Evolutionary conservation across 2,888 invertebrate genomes (phyloP).

Genomic region (Keiferia lycopersicella): DNA sequence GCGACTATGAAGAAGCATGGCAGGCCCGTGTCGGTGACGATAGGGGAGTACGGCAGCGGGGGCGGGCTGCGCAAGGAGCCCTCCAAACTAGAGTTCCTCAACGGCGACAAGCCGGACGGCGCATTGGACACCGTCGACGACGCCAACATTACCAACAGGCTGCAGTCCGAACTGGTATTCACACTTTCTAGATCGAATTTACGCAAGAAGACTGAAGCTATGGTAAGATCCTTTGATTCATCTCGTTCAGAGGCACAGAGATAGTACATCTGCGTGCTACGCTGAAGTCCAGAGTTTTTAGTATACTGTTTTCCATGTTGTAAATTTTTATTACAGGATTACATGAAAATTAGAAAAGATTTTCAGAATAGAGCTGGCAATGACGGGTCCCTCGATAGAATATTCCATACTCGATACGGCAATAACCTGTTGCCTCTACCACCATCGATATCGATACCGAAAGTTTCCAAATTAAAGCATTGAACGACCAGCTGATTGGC

Average conservation of each 20-base stretch:
- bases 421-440: constrained; percentile 74
- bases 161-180: constrained; percentile 87
- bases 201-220: constrained; percentile 85
- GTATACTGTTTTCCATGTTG: background rate
- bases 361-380: constrained; percentile 50
- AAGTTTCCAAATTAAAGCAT: constrained; percentile 56
- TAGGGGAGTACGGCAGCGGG: constrained; percentile 84
- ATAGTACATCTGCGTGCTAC: no score
- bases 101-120: constrained; percentile 67
- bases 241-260: background rate
- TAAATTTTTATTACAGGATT: constrained; percentile 61
- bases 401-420: constrained; percentile 76
- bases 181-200: constrained; percentile 90
- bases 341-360: constrained; percentile 38
- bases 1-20: constrained; percentile 81
- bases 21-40: constrained; percentile 85
- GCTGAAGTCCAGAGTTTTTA: background rate
- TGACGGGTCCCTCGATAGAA: constrained; percentile 65
- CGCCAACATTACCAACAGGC: constrained; percentile 82
- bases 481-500: constrained; percentile 21
- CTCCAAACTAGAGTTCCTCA: constrained; percentile 86
- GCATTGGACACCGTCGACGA: constrained; percentile 59
- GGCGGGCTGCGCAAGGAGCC: constrained; percentile 82
- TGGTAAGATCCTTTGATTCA: constrained; percentile 60
- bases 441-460: constrained; percentile 72